A percentile compares a stretch with the other conserved stretches of the same genome.
phyloP scores from a whole-genome alignment of 64 coral and sea anemone species.

The Montipora capricornis region DNA sequence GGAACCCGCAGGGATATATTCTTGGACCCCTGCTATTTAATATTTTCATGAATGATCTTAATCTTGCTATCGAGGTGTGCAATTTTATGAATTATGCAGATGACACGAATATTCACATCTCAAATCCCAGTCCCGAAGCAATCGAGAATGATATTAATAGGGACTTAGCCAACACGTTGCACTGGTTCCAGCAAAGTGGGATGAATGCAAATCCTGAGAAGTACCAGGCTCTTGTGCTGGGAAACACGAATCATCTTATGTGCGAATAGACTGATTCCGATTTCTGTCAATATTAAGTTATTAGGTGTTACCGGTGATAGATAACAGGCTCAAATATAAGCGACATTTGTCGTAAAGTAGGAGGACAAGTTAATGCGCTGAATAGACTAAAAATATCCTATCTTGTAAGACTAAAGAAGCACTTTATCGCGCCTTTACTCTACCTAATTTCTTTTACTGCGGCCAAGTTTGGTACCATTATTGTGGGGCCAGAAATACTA shows the following conservation, averaged over 20 bases:
- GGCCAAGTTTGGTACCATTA: slow-evolving; percentile 1
- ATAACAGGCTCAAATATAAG: slow-evolving; percentile 50
- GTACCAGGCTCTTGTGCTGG: slow-evolving; percentile 6
- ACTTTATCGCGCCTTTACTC: slow-evolving; percentile 26
- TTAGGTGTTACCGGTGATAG: slow-evolving; percentile 39
- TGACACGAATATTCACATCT: not conserved
- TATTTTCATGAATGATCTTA: too few relatives aligned
- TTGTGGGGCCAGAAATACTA: not conserved
- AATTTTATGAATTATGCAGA: too few relatives aligned
- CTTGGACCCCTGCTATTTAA: too few relatives aligned
- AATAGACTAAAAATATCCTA: too few relatives aligned
- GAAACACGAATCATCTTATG: not conserved
- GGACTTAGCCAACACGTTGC: too few relatives aligned
- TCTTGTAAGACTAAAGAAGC: not conserved
- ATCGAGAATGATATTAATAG: too few relatives aligned
- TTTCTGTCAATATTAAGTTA: slow-evolving; percentile 31
- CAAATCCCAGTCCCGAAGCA: too few relatives aligned
- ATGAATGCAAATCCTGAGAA: too few relatives aligned
- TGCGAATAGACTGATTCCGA: slow-evolving; percentile 2
- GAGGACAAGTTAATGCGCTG: slow-evolving; percentile 12
- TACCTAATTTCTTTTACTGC: slow-evolving; percentile 15
- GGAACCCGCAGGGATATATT: too few relatives aligned
- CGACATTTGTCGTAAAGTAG: slow-evolving; percentile 23
- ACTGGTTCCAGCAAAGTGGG: too few relatives aligned
- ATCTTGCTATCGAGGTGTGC: too few relatives aligned